A percentile compares a stretch with the other conserved stretches of the same genome.
Evolutionary conservation across 2,888 invertebrate genomes (phyloP).

Genomic region (Drosophila falleni): DNA sequence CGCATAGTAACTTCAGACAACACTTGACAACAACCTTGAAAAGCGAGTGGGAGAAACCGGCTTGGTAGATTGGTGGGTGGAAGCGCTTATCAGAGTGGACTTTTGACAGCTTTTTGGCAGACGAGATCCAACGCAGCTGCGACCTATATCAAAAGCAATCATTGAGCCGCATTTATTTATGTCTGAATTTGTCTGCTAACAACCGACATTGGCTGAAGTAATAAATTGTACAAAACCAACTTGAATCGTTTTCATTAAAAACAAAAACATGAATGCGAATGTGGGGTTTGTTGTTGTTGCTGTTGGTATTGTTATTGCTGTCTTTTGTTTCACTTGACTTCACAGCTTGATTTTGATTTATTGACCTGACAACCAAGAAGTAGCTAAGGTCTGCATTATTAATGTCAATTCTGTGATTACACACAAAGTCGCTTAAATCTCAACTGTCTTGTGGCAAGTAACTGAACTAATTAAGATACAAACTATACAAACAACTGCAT

Average conservation of each 20-base stretch:
- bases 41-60: slow-evolving; percentile 42
- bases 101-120: slow-evolving; percentile 69
- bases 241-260: slow-evolving; percentile 67
- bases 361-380: slow-evolving; percentile 64
- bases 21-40: slow-evolving; percentile 1
- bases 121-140: slow-evolving; percentile 37
- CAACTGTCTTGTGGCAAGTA: not conserved
- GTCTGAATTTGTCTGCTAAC: slow-evolving; percentile 49
- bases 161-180: slow-evolving; percentile 62
- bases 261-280: slow-evolving; percentile 44
- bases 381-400: slow-evolving; percentile 57
- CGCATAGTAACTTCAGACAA: slow-evolving; percentile 13
- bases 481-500: not conserved
- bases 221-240: slow-evolving; percentile 62
- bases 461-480: slow-evolving; percentile 11
- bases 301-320: slow-evolving; percentile 14
- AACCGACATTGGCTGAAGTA: slow-evolving; percentile 45
- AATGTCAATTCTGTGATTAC: slow-evolving; percentile 58
- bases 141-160: slow-evolving; percentile 40
- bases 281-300: slow-evolving; percentile 9
- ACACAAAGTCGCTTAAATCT: slow-evolving; percentile 17
- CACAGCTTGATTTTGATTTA: slow-evolving; percentile 73
- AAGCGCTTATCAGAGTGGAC: slow-evolving; percentile 60
- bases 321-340: slow-evolving; percentile 60
- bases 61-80: slow-evolving; percentile 18